A percentile compares a stretch with the other conserved stretches of the same genome.
These are phyloP conservation scores for Therioaphis trifolii DNA, from an alignment of 2,888 invertebrate species.

Conservation along the genomic window DNA sequence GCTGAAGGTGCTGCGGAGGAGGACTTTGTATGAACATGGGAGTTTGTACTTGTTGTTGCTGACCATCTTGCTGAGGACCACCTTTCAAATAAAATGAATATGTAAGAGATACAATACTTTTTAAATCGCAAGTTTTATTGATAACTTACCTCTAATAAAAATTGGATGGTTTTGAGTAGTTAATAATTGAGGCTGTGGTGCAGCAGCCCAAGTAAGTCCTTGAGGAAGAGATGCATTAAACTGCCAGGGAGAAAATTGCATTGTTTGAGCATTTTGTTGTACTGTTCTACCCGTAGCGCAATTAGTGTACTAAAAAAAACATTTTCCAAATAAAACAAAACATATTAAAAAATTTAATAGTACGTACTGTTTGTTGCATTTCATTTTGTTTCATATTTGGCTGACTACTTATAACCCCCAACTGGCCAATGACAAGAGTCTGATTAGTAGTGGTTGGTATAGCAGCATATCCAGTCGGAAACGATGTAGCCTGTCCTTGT, in stretches of 20 bases:
- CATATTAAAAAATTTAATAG: conserved; percentile 39
- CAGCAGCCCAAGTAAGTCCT: conserved; percentile 79
- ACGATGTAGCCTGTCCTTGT: conserved; percentile 69
- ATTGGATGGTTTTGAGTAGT: conserved; percentile 80
- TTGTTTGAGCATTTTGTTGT: conserved; percentile 69
- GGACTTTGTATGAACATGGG: conserved; percentile 85
- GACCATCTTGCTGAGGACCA: conserved; percentile 76
- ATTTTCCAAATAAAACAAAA: conserved; percentile 55
- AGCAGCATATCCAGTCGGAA: conserved; percentile 76
- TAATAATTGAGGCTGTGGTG: conserved; percentile 75
- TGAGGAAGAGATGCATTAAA: conserved; percentile 78
- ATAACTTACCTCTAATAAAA: conserved; percentile 77
- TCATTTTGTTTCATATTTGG: conserved; percentile 71
- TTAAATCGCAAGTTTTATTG: too few species aligned
- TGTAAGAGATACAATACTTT: too few species aligned
- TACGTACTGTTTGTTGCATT: conserved; percentile 58
- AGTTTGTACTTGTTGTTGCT: conserved; percentile 68
- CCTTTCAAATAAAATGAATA: conserved; percentile 34
- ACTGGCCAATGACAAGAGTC: conserved; percentile 76
- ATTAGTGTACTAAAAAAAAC: conserved; percentile 63
- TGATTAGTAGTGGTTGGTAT: conserved; percentile 75
- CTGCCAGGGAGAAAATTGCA: conserved; percentile 87
- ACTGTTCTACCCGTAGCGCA: conserved; percentile 63
- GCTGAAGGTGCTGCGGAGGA: conserved; percentile 77
- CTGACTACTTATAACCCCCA: conserved; percentile 79